Base-by-base conservation (phyloP, 2,113 vertebrate genomes). In the Gila orcuttii region DNA sequence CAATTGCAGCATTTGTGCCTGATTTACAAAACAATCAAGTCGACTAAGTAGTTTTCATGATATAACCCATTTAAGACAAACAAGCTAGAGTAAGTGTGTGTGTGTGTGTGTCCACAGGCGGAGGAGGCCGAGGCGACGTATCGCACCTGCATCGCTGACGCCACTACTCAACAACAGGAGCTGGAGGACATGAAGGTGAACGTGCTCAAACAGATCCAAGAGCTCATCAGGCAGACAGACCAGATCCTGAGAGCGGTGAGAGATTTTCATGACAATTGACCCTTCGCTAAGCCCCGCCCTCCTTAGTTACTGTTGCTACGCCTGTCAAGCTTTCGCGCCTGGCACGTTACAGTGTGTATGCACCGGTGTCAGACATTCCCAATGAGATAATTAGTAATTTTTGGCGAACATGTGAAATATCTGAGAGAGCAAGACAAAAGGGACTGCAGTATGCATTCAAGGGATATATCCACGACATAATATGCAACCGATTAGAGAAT, bases 121-220 rank as follows among this genome's bases (percentile, higher is more conserved):
- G 98, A 99, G 0, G 98, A 99, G 89, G 97, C 98, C 0, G 97
- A 99, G 96, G 97, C 98, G 79, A 99, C 97, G 0, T 99, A 99
- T 23, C 93, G 96, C 69, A 98, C 97, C 0, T 99, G 97, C 0
- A 95, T 99, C 2, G 97, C 97, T 0, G 98, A 99, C 0, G 97
- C 97, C 0, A 97, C 95, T 52, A 95, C 97, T 0, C 97, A 99
- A 92, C 97, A 97, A 90, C 96, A 96, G 92, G 97, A 98, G 90
- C 90, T 98, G 92, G 97, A 99, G 90, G 96, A 99, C 88, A 96
- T 95, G 52, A 99, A 99, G 93, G 97, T 99, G 92, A 98, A 95
- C 0, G 94, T 96, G 0, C 90, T 99, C 87, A 91, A 96, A 28
- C 97, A 97, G 91, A 95, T 99, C 90, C 98, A 99, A 31, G 97